Percentiles rank a stretch among this genome's conserved stretches.
phyloP scores from a whole-genome alignment of 1,140 invertebrate species.

The Riptortus pedestris region DNA sequence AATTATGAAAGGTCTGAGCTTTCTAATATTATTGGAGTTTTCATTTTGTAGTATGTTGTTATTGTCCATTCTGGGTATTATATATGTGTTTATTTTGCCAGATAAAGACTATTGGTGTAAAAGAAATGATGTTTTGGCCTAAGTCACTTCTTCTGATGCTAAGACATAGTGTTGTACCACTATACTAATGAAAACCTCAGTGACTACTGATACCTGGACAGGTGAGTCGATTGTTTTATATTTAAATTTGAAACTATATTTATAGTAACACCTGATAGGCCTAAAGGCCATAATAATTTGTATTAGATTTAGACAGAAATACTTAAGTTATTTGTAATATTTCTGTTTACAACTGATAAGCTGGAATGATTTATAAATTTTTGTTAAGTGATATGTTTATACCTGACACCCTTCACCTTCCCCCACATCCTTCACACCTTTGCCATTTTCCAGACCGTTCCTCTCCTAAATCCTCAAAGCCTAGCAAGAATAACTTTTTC shows the following conservation, averaged over 20 bases:
- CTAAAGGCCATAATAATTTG: too few species aligned
- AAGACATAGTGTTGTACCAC: slow-evolving; percentile 7
- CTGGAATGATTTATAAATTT: too few species aligned
- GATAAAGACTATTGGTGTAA: slow-evolving; percentile 14
- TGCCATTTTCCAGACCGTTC: slow-evolving; percentile 15
- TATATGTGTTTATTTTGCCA: slow-evolving; percentile 5
- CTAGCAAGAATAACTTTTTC: slow-evolving; percentile 11
- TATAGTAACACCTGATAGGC: too few species aligned
- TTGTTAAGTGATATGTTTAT: too few species aligned
- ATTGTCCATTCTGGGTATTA: background rate
- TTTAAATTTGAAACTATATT: too few species aligned
- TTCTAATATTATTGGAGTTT: background rate
- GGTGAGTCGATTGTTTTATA: slow-evolving; percentile 18
- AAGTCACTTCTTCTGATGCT: slow-evolving; percentile 11
- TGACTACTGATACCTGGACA: slow-evolving; percentile 25
- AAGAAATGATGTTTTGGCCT: slow-evolving; percentile 19
- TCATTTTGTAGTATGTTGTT: background rate
- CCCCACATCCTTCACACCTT: too few species aligned
- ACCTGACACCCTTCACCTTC: too few species aligned
- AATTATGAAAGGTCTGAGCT: background rate
- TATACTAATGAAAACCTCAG: slow-evolving; percentile 28
- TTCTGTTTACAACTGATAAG: too few species aligned
- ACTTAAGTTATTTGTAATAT: too few species aligned
- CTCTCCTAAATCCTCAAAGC: slow-evolving; percentile 16
- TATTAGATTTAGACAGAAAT: too few species aligned